A percentile compares a stretch with the other conserved stretches of the same genome.
phyloP scores from a whole-genome alignment of 2,888 invertebrate genomes.

The Tipula vernalis region DNA sequence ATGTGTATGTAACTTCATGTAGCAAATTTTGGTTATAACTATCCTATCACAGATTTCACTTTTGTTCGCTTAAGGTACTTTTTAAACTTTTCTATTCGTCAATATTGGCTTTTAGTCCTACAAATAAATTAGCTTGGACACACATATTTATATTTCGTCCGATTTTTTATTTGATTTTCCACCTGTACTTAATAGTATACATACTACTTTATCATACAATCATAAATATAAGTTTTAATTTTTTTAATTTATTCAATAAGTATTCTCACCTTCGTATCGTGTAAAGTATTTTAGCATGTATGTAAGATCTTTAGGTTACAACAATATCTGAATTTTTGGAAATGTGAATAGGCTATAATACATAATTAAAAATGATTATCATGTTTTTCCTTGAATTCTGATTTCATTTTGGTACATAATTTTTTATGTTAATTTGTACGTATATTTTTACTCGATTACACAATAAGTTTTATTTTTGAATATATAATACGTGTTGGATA shows the following conservation, averaged over 20 bases:
- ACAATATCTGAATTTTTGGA: not conserved
- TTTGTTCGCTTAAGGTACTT: no score
- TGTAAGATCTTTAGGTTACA: not conserved
- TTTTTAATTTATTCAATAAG: no score
- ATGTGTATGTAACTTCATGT: no score
- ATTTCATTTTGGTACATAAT: not conserved
- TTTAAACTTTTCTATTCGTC: no score
- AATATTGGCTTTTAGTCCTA: not conserved
- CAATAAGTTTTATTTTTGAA: not conserved
- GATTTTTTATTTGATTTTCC: not conserved
- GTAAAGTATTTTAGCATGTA: not conserved
- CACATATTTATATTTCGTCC: not conserved
- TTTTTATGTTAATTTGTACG: not conserved
- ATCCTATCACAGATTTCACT: no score
- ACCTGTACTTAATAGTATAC: not conserved
- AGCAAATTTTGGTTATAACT: no score
- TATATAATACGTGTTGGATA: not conserved
- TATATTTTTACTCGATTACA: not conserved
- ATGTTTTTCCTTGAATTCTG: not conserved
- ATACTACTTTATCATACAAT: no score
- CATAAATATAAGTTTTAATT: no score
- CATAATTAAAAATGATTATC: not conserved
- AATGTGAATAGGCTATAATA: no score
- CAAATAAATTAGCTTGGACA: not conserved
- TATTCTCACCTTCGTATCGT: not conserved